Percentiles rank a stretch among this genome's conserved stretches.
These are phyloP conservation scores for Oxyura jamaicensis DNA, from an alignment of 2,113 vertebrate species.

Conservation along the genomic window DNA sequence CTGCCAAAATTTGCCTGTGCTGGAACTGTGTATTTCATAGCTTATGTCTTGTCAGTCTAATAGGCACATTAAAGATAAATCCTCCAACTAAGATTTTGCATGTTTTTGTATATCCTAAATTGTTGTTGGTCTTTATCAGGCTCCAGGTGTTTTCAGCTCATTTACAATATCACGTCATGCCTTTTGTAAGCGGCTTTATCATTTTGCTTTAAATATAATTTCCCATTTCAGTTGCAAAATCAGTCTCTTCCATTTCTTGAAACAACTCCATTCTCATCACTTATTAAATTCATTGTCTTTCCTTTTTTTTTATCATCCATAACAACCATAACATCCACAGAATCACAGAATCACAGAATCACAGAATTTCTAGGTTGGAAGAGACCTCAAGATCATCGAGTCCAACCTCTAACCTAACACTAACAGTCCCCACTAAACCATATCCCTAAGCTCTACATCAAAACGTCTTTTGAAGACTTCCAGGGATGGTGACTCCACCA, in stretches of 20 bases:
- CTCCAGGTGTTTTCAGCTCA: not conserved
- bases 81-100: not conserved
- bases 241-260: not conserved
- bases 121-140: not conserved
- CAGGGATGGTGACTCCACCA: too few relatives aligned
- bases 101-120: not conserved
- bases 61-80: not conserved
- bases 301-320: not conserved
- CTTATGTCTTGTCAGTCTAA: not conserved
- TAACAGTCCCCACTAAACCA: too few relatives aligned
- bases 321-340: too few relatives aligned
- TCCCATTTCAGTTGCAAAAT: not conserved
- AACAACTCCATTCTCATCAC: not conserved
- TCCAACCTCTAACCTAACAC: too few relatives aligned
- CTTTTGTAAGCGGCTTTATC: not conserved
- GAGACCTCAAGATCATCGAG: too few relatives aligned
- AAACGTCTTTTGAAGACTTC: too few relatives aligned
- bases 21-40: not conserved
- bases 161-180: not conserved
- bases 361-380: too few relatives aligned
- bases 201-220: not conserved
- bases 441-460: too few relatives aligned
- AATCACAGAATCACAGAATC: too few relatives aligned
- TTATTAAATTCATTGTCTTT: not conserved
- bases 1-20: not conserved